Evolutionary conservation across 2,113 vertebrate genomes (phyloP).

Genomic region (Tupaia chinensis): DNA sequence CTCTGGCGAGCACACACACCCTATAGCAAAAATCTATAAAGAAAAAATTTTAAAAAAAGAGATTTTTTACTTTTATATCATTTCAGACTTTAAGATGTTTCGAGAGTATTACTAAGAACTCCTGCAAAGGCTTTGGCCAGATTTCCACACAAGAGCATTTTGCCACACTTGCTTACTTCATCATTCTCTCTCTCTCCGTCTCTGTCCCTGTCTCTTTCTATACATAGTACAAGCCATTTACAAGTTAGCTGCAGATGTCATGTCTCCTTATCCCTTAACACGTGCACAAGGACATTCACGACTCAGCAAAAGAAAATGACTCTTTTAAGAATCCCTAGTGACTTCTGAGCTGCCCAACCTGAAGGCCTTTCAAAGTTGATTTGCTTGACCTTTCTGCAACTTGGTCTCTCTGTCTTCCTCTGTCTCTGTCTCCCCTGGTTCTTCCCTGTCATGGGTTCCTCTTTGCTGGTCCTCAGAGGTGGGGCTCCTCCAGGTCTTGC

Average conservation of each 20-base stretch:
- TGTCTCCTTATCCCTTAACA: too few species aligned
- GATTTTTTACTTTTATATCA: not conserved
- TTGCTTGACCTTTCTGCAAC: not conserved
- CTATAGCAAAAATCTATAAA: too few species aligned
- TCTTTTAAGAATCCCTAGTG: not conserved
- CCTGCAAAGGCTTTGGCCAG: rapidly evolving
- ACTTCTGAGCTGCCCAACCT: not conserved
- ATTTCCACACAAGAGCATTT: rapidly evolving
- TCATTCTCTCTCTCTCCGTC: too few species aligned
- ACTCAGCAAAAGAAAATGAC: not conserved
- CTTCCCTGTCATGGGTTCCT: not conserved
- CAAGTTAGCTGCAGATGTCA: not conserved
- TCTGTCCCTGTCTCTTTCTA: not conserved
- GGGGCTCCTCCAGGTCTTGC: not conserved
- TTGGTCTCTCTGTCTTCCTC: not conserved
- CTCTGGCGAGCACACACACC: too few species aligned
- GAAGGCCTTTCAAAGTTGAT: rapidly evolving
- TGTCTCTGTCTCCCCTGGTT: not conserved
- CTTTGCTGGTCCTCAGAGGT: too few species aligned
- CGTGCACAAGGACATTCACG: not conserved
- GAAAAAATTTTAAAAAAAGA: not conserved
- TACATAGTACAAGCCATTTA: not conserved
- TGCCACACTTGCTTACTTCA: not conserved
- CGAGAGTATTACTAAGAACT: not conserved
- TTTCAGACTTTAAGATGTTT: not conserved